Conservation (phyloP, 2,888 invertebrate species). For the Calameuta pallipes region DNA sequence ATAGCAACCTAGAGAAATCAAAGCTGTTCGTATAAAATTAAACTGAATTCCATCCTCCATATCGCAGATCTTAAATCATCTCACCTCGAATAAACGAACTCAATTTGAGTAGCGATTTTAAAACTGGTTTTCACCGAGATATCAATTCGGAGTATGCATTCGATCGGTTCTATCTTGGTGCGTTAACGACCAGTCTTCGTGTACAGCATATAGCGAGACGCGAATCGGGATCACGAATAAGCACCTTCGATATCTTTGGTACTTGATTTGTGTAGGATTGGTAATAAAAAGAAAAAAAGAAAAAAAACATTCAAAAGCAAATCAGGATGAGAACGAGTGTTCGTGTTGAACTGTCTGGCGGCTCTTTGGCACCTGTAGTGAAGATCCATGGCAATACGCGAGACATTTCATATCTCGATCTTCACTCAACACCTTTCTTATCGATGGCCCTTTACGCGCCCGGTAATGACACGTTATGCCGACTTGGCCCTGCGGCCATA, state of each 20-base stretch:
- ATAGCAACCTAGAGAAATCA: background rate
- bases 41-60: background rate
- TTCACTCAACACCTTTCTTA: slow-evolving; percentile 64
- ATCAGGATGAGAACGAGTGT: background rate
- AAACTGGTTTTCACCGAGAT: background rate
- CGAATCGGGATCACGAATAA: background rate
- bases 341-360: background rate
- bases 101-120: background rate
- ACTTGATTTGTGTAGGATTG: background rate
- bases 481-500: slow-evolving; percentile 41
- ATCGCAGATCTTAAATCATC: background rate
- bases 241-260: background rate
- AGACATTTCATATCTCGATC: slow-evolving; percentile 52
- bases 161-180: background rate
- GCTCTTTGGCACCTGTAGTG: background rate
- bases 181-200: background rate
- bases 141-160: background rate
- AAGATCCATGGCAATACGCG: background rate
- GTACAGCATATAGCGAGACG: background rate
- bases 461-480: slow-evolving; percentile 60
- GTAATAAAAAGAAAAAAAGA: background rate
- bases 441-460: slow-evolving; percentile 48
- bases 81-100: background rate
- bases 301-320: background rate
- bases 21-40: background rate